These are phyloP conservation scores for Scaptomyza cyrtandrae DNA, from an alignment of 2,888 invertebrate species.

Conservation along the genomic window DNA sequence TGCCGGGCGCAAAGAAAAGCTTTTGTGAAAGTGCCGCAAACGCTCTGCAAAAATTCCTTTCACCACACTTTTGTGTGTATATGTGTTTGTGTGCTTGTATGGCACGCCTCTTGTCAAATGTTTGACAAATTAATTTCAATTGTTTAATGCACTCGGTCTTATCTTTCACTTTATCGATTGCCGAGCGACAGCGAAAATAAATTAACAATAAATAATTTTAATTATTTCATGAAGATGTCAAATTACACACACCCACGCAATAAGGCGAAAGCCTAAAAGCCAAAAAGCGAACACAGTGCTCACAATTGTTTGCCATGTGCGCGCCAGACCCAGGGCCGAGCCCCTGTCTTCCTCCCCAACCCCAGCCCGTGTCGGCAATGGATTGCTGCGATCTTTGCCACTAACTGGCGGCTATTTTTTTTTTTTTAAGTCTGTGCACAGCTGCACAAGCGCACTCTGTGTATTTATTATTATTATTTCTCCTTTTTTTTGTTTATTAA, in stretches of 20 bases:
- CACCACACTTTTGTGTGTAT: conserved; percentile 42
- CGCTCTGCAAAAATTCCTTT: conserved; percentile 60
- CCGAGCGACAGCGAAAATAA: conserved; percentile 67
- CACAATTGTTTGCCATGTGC: conserved; percentile 52
- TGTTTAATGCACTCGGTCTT: conserved; percentile 67
- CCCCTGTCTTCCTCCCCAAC: conserved; percentile 8
- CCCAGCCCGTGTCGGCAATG: conserved; percentile 23
- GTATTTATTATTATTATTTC: conserved; percentile 71
- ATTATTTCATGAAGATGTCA: conserved; percentile 82
- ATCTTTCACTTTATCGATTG: conserved; percentile 73
- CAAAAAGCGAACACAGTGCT: conserved; percentile 19
- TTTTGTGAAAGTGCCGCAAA: conserved; percentile 64
- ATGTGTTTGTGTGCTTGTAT: conserved; percentile 21
- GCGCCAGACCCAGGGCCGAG: conserved; percentile 38
- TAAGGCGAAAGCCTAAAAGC: conserved; percentile 52
- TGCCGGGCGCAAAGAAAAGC: conserved; percentile 46
- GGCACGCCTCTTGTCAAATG: conserved; percentile 66
- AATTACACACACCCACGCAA: conserved; percentile 77
- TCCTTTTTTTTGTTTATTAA: conserved; percentile 69
- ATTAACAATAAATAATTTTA: conserved; percentile 81
- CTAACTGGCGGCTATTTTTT: conserved; percentile 59
- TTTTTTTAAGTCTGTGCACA: conserved; percentile 67
- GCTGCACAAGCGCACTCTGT: conserved; percentile 66
- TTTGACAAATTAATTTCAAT: conserved; percentile 80
- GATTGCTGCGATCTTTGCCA: conserved; percentile 70